Evolutionary conservation across 2,113 vertebrate species (phyloP).

Genomic region (Lontra canadensis): DNA sequence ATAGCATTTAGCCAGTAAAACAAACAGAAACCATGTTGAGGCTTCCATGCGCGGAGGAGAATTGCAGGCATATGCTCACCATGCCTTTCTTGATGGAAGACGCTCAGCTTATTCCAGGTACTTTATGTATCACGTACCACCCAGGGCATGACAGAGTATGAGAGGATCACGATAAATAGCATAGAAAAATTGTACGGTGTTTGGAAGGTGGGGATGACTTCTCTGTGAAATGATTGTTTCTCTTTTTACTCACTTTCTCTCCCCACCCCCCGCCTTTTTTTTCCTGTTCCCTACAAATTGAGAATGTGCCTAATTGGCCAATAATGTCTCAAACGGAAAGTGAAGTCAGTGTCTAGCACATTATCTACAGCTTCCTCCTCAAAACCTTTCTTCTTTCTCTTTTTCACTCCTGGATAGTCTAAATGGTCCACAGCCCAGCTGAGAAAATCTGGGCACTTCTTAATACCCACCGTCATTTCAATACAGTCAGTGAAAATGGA

Average conservation of each 20-base stretch:
- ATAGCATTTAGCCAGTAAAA: constrained; percentile 47
- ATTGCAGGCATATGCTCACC: constrained; percentile 49
- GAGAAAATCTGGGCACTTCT: neutral
- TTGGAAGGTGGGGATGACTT: neutral
- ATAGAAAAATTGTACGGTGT: neutral
- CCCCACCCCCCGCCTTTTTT: neutral
- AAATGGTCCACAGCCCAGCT: neutral
- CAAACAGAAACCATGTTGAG: constrained; percentile 51
- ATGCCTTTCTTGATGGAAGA: constrained; percentile 51
- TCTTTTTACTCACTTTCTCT: neutral
- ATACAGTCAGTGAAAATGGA: neutral
- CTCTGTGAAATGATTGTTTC: neutral
- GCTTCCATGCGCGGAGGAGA: constrained; percentile 3
- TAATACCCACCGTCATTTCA: neutral
- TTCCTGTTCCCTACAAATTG: neutral
- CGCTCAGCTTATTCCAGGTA: neutral
- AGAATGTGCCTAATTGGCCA: neutral
- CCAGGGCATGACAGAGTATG: neutral
- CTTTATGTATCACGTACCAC: neutral
- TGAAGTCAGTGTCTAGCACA: neutral
- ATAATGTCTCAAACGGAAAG: neutral
- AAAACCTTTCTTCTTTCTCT: neutral
- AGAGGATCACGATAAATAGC: neutral
- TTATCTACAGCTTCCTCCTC: neutral
- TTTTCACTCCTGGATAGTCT: neutral